Conservation (phyloP, 2,113 vertebrate genomes). For the Lepisosteus oculatus region DNA sequence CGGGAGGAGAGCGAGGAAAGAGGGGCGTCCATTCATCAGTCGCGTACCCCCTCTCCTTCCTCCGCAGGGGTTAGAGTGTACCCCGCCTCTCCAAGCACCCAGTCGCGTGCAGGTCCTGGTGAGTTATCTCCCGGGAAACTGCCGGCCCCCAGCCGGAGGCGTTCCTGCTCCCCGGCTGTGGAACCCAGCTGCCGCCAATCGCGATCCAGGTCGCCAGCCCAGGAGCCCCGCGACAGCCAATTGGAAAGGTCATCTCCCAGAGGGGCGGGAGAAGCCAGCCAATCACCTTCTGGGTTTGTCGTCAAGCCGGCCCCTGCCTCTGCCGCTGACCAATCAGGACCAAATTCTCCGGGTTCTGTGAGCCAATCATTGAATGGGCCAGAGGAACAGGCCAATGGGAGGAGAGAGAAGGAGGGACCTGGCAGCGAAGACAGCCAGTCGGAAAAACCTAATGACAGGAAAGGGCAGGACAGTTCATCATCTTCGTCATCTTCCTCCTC, state of each 20-base stretch:
- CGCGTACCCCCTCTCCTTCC: neutral
- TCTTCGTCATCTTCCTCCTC: slow-evolving; percentile 55
- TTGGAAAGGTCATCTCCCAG: slow-evolving; percentile 28
- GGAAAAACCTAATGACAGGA: slow-evolving; percentile 29
- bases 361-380: neutral
- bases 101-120: slow-evolving; percentile 10
- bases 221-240: slow-evolving; percentile 33
- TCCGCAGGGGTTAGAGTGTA: slow-evolving; percentile 16
- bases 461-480: slow-evolving; percentile 36
- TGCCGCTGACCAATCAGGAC: neutral
- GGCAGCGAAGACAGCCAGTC: too few species aligned
- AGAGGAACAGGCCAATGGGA: slow-evolving; percentile 46
- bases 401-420: slow-evolving; percentile 21
- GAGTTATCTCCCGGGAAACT: too few species aligned
- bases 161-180: neutral
- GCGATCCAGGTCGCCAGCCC: slow-evolving; percentile 26
- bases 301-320: neutral
- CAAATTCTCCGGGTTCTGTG: too few species aligned
- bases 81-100: slow-evolving; percentile 26
- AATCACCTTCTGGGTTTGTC: slow-evolving; percentile 9
- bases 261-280: slow-evolving; percentile 21
- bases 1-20: too few species aligned
- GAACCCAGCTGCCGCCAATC: slow-evolving; percentile 12
- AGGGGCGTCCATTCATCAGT: too few species aligned
- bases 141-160: too few species aligned